Evolutionary conservation across 2,888 invertebrate genomes (phyloP).

Genomic region (Panzeria rudis): DNA sequence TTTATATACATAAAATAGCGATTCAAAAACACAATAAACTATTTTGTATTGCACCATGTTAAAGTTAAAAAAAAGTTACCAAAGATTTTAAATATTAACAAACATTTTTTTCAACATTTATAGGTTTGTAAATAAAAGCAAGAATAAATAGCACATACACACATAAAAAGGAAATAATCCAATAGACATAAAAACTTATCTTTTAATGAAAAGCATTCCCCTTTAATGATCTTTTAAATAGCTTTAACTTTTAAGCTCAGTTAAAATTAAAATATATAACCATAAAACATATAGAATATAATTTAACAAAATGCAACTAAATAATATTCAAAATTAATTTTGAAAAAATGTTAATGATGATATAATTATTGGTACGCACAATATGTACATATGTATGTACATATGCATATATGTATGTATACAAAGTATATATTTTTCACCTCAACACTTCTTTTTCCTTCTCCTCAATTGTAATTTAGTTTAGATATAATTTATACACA

Average conservation of each 20-base stretch:
- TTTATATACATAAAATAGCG: background rate
- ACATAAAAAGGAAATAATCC: conserved; percentile 36
- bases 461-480: conserved; percentile 46
- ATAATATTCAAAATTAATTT: conserved; percentile 14
- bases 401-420: conserved; percentile 6
- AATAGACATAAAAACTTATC: conserved; percentile 33
- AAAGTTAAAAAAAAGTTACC: conserved; percentile 70
- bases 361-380: background rate
- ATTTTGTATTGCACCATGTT: conserved; percentile 32
- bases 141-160: background rate
- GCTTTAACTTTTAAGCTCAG: conserved; percentile 55
- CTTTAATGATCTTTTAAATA: conserved; percentile 54
- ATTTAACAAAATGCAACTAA: conserved; percentile 34
- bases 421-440: conserved; percentile 10
- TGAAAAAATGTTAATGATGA: conserved; percentile 46
- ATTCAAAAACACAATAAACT: background rate
- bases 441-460: conserved; percentile 40
- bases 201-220: conserved; percentile 68
- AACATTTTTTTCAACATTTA: conserved; percentile 40
- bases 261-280: conserved; percentile 29
- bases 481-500: conserved; percentile 29
- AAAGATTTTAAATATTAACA: conserved; percentile 74
- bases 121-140: conserved; percentile 26
- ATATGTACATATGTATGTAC: background rate
- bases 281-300: conserved; percentile 27